These are phyloP conservation scores for Megaceryle maxima DNA, from an alignment of 2,113 vertebrate species.

Conservation along the genomic window DNA sequence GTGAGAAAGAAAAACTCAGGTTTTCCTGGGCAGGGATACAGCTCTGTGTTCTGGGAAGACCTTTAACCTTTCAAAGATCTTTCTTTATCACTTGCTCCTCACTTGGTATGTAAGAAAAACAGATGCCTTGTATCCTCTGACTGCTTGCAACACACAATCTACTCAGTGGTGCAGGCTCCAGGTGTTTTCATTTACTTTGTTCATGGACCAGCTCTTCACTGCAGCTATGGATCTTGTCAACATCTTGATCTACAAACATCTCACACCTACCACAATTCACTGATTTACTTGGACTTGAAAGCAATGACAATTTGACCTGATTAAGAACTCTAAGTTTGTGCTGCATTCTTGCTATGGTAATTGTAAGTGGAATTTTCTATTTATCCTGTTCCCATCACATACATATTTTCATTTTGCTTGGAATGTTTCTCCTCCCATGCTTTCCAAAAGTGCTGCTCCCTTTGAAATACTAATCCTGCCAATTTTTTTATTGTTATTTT, in stretches of 20 bases:
- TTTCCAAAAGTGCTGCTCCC: slow-evolving; percentile 58
- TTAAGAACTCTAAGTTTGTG: slow-evolving; percentile 28
- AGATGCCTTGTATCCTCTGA: background rate
- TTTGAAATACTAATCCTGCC: slow-evolving; percentile 56
- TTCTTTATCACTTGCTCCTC: background rate
- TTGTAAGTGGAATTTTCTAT: slow-evolving; percentile 35
- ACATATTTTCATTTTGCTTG: slow-evolving; percentile 35
- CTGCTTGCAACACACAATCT: rapidly evolving
- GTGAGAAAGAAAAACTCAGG: background rate
- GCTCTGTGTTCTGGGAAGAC: background rate
- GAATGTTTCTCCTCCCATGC: slow-evolving; percentile 47
- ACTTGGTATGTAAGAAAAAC: background rate
- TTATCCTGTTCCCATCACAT: slow-evolving; percentile 51
- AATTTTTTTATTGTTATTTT: slow-evolving; percentile 28
- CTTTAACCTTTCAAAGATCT: background rate
- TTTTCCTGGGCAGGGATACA: background rate
- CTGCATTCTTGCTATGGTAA: slow-evolving; percentile 27
- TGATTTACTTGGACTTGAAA: slow-evolving; percentile 51
- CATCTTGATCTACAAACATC: slow-evolving; percentile 16
- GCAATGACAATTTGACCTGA: slow-evolving; percentile 44
- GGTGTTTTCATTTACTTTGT: background rate
- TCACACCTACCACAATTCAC: background rate
- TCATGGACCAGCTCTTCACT: background rate
- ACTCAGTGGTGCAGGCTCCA: background rate
- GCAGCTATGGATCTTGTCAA: background rate